phyloP scores from a whole-genome alignment of 2,113 vertebrate species.

The Pangasianodon hypophthalmus region DNA sequence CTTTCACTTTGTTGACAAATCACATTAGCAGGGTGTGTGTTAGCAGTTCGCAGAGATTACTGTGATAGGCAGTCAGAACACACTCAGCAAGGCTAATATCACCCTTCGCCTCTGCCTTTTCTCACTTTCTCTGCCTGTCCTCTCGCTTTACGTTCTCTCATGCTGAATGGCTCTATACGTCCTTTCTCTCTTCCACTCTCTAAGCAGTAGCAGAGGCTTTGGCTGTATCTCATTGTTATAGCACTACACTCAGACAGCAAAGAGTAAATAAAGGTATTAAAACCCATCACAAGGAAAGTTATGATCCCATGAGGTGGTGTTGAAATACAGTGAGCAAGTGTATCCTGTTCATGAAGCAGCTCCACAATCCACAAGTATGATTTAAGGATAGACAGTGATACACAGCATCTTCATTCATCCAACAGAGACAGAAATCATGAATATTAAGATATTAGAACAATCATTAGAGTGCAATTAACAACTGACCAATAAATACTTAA shows the following conservation, averaged over 20 bases:
- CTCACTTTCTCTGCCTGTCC: neutral
- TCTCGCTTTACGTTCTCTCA: neutral
- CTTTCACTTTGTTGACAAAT: conserved; percentile 67
- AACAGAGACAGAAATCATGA: neutral
- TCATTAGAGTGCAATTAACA: neutral
- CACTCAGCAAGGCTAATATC: conserved; percentile 51
- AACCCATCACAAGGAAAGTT: conserved; percentile 33
- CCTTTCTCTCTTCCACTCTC: neutral
- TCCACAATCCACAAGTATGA: neutral
- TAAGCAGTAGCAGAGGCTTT: conserved; percentile 38
- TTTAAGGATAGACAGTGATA: neutral
- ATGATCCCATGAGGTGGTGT: neutral
- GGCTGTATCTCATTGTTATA: conserved; percentile 45
- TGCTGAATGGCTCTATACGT: neutral
- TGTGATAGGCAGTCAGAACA: conserved; percentile 57
- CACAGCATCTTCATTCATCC: neutral
- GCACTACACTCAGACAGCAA: conserved; percentile 43
- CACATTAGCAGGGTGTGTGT: conserved; percentile 56
- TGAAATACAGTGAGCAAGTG: neutral
- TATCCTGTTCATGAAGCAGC: neutral
- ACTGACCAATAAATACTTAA: neutral
- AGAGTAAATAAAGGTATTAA: conserved; percentile 61
- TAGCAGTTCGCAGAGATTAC: conserved; percentile 49
- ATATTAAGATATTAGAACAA: neutral
- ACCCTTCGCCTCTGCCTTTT: neutral